A percentile compares a stretch with the other conserved stretches of the same genome.
Conservation (phyloP, 2,113 vertebrate genomes). For the Panthera leo region DNA sequence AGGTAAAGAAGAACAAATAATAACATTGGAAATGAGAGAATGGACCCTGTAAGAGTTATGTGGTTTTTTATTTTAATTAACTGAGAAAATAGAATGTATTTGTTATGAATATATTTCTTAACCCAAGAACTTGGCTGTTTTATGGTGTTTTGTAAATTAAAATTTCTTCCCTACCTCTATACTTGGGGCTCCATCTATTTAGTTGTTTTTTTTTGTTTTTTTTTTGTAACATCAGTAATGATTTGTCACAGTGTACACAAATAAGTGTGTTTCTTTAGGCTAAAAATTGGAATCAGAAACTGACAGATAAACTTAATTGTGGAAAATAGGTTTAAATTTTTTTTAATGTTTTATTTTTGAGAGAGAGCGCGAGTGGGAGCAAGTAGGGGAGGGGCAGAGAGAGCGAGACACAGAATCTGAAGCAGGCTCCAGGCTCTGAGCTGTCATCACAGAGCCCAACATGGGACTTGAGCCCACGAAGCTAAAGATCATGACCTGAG, state of each 20-base stretch:
- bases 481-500: too few relatives aligned
- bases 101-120: background rate
- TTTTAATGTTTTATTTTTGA: too few relatives aligned
- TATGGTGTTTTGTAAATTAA: slow-evolving; percentile 10
- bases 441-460: too few relatives aligned
- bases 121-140: background rate
- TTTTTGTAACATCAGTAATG: background rate
- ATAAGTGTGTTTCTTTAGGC: background rate
- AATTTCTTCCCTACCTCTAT: background rate
- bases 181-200: background rate
- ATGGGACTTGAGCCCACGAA: too few relatives aligned
- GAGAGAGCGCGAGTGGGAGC: too few relatives aligned
- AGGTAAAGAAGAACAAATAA: background rate
- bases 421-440: too few relatives aligned
- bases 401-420: too few relatives aligned
- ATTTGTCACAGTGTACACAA: background rate
- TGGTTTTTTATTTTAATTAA: background rate
- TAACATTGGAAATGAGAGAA: background rate
- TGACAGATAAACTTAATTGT: background rate
- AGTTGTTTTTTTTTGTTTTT: background rate
- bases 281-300: background rate
- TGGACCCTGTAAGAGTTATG: background rate
- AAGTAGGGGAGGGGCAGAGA: too few relatives aligned
- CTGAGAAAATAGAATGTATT: slow-evolving; percentile 13
- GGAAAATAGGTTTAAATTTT: background rate